Percentiles rank a stretch among this genome's conserved stretches.
Conservation (phyloP, 2,888 invertebrate genomes). For the Rhagonycha lutea region DNA sequence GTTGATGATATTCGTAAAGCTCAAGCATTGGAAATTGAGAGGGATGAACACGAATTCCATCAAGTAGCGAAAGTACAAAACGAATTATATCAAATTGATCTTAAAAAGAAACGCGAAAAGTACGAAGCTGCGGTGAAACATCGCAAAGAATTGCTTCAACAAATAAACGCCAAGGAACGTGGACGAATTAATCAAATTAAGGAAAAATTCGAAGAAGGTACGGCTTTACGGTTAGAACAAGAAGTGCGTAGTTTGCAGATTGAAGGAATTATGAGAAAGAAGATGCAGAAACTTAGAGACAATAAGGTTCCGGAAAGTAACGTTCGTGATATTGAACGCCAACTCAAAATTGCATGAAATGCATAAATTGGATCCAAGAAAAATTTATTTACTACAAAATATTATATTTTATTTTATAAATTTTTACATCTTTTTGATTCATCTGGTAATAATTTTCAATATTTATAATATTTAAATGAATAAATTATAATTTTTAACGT, state of each 20-base stretch:
- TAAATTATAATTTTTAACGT: no score
- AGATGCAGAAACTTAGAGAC: conserved; percentile 62
- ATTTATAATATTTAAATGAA: no score
- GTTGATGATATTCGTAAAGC: conserved; percentile 61
- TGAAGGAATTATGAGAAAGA: conserved; percentile 57
- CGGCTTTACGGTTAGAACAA: conserved; percentile 64
- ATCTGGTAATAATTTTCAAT: neutral
- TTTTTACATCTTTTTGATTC: neutral
- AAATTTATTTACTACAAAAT: neutral
- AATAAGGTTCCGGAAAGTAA: conserved; percentile 46
- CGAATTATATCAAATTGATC: conserved; percentile 46
- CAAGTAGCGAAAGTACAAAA: conserved; percentile 58
- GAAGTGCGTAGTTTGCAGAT: conserved; percentile 61
- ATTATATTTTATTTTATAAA: neutral
- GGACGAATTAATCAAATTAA: conserved; percentile 65
- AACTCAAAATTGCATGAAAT: conserved; percentile 25
- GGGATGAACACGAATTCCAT: conserved; percentile 57
- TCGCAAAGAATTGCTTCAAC: conserved; percentile 67
- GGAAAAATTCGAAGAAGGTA: conserved; percentile 68
- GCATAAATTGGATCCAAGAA: neutral
- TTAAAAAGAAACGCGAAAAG: conserved; percentile 52
- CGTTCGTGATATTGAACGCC: conserved; percentile 47
- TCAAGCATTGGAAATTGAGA: conserved; percentile 69
- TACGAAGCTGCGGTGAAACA: conserved; percentile 58
- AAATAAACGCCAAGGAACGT: conserved; percentile 72